Evolutionary conservation across 2,113 vertebrate species (phyloP).

Genomic region (Osmerus eperlanus): DNA sequence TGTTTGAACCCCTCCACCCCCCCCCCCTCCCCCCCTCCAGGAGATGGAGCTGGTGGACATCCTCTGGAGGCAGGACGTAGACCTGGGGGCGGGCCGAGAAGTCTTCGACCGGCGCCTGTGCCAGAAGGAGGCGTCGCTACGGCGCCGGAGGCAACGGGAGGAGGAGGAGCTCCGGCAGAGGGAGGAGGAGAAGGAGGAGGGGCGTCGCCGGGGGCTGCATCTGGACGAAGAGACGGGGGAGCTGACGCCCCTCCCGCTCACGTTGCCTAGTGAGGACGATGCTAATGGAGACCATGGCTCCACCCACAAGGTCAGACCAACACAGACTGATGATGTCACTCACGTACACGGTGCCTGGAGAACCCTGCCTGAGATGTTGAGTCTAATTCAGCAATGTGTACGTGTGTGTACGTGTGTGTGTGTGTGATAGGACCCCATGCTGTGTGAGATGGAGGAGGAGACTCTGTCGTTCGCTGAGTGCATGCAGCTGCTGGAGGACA

Average conservation of each 20-base stretch:
- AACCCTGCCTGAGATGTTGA: neutral
- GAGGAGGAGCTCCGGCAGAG: conserved; percentile 78
- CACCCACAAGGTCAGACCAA: neutral
- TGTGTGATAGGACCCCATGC: conserved; percentile 56
- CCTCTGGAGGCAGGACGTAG: conserved; percentile 85
- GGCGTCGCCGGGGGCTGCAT: conserved; percentile 75
- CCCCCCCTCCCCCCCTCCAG: conserved; percentile 41
- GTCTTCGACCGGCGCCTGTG: conserved; percentile 81
- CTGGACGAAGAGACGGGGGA: conserved; percentile 86
- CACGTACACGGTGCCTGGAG: neutral
- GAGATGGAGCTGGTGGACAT: conserved; percentile 87
- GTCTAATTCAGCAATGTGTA: neutral
- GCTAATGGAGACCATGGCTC: neutral
- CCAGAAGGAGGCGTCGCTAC: conserved; percentile 77
- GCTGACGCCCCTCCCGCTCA: conserved; percentile 71
- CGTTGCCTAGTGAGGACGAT: conserved; percentile 30
- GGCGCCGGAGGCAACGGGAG: conserved; percentile 80
- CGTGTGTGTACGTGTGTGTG: conserved; percentile 29
- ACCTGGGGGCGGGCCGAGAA: conserved; percentile 80
- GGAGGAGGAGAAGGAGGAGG: conserved; percentile 78
- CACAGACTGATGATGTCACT: neutral
- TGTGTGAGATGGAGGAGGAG: conserved; percentile 67
- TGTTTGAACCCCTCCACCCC: too few species aligned
- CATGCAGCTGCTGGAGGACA: conserved; percentile 80
- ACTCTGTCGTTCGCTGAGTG: conserved; percentile 76